phyloP scores from a whole-genome alignment of 2,888 invertebrate species.

The Epistrophe grossulariae region DNA sequence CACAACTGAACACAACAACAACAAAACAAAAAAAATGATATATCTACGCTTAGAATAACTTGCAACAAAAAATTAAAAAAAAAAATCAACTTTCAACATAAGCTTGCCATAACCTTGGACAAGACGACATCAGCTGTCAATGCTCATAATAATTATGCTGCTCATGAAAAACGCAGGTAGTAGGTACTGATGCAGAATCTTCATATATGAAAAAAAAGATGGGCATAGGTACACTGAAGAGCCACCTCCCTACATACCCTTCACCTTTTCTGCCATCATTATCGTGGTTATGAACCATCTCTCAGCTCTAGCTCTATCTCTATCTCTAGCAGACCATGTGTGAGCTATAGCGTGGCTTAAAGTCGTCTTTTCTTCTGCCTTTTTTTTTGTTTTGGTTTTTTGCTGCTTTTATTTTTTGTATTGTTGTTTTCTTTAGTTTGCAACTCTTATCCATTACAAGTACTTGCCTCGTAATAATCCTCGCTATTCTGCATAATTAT shows the following conservation, averaged over 20 bases:
- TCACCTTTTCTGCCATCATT: conserved; percentile 35
- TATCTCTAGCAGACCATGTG: conserved; percentile 32
- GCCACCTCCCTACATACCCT: conserved; percentile 11
- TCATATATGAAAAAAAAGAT: background rate
- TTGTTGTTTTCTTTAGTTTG: conserved; percentile 37
- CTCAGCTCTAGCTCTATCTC: background rate
- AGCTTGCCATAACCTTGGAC: conserved; percentile 71
- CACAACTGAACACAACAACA: conserved; percentile 18
- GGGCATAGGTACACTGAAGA: conserved; percentile 1
- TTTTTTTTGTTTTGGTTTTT: background rate
- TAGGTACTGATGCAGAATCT: conserved; percentile 37
- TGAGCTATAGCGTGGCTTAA: conserved; percentile 32
- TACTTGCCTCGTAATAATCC: conserved; percentile 73
- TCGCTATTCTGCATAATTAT: conserved; percentile 74
- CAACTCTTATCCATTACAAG: conserved; percentile 73
- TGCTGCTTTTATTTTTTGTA: background rate
- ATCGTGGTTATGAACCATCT: conserved; percentile 47
- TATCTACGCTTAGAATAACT: conserved; percentile 23
- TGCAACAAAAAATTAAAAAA: conserved; percentile 12
- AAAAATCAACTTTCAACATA: conserved; percentile 37
- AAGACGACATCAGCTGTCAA: conserved; percentile 76
- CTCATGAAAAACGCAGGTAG: conserved; percentile 67
- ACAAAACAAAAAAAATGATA: conserved; percentile 24
- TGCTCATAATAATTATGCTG: conserved; percentile 76
- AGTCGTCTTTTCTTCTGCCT: conserved; percentile 30